These are phyloP conservation scores for Dicyrtoma fusca DNA, from an alignment of 2,888 invertebrate species.

Conservation along the genomic window DNA sequence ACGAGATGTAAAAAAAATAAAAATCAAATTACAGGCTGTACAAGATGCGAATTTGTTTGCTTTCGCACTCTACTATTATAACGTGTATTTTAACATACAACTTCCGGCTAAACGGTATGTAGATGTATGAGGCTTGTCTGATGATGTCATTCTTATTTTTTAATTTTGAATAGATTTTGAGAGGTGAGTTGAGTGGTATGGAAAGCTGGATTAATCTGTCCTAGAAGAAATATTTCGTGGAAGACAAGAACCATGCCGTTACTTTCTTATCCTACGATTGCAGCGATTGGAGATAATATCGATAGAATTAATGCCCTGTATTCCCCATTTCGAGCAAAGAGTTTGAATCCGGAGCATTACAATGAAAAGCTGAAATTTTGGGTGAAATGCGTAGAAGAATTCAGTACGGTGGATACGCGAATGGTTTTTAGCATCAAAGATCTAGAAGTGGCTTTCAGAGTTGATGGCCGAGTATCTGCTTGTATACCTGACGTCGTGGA, in stretches of 20 bases:
- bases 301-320: conserved; percentile 49
- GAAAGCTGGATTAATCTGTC: not conserved
- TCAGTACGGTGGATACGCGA: conserved; percentile 21
- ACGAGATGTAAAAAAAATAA: too few species aligned
- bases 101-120: too few species aligned
- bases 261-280: conserved; percentile 34
- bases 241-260: conserved; percentile 6
- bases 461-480: conserved; percentile 21
- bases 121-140: too few species aligned
- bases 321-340: conserved; percentile 47
- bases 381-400: conserved; percentile 49
- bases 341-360: conserved; percentile 51
- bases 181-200: too few species aligned
- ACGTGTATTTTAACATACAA: too few species aligned
- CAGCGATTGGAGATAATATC: conserved; percentile 21
- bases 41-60: too few species aligned
- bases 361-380: conserved; percentile 53
- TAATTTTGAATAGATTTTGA: not conserved
- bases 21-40: too few species aligned
- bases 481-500: conserved; percentile 38
- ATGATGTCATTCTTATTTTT: not conserved
- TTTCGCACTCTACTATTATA: too few species aligned
- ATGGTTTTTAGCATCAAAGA: conserved; percentile 32
- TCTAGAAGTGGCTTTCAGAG: conserved; percentile 30
- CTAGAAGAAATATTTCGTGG: not conserved